Percentiles rank a stretch among this genome's conserved stretches.
Conservation (phyloP, 2,888 invertebrate genomes). For the Nomada hirtipes region DNA sequence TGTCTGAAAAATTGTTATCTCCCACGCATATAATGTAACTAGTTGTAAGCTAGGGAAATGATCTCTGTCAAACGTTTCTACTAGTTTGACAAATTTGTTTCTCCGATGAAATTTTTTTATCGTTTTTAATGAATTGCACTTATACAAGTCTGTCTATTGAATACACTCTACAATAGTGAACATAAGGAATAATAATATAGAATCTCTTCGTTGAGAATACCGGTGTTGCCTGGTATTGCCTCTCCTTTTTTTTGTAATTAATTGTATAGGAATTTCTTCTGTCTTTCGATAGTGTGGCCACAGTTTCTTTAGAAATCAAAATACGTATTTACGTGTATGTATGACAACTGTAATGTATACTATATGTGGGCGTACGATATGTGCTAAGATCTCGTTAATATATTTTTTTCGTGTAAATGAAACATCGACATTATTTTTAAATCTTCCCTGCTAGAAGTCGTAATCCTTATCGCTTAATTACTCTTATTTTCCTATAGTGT, state of each 20-base stretch:
- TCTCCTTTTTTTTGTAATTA: not conserved
- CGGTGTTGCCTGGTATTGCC: not conserved
- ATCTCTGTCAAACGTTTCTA: not conserved
- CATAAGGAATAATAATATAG: not conserved
- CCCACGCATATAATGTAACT: not conserved
- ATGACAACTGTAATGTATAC: slow-evolving; percentile 40
- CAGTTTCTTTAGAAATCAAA: slow-evolving; percentile 32
- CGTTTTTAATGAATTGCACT: not conserved
- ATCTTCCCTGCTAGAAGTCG: not conserved
- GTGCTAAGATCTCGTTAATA: slow-evolving; percentile 28
- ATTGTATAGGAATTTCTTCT: slow-evolving; percentile 41
- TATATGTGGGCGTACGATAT: slow-evolving; percentile 56
- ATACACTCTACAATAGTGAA: not conserved
- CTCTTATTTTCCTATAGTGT: slow-evolving; percentile 2
- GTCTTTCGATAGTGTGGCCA: slow-evolving; percentile 37
- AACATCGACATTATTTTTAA: slow-evolving; percentile 13
- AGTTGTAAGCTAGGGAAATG: slow-evolving; percentile 20
- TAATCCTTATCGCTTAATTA: not conserved
- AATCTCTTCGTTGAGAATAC: not conserved
- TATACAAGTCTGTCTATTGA: not conserved
- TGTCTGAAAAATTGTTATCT: too few relatives aligned
- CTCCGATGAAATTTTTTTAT: not conserved
- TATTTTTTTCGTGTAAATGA: slow-evolving; percentile 22
- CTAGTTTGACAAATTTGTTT: slow-evolving; percentile 7
- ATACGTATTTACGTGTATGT: slow-evolving; percentile 14